Conservation (phyloP, 2,797 vertebrate genomes). For the Schizopygopsis pylzovi region DNA sequence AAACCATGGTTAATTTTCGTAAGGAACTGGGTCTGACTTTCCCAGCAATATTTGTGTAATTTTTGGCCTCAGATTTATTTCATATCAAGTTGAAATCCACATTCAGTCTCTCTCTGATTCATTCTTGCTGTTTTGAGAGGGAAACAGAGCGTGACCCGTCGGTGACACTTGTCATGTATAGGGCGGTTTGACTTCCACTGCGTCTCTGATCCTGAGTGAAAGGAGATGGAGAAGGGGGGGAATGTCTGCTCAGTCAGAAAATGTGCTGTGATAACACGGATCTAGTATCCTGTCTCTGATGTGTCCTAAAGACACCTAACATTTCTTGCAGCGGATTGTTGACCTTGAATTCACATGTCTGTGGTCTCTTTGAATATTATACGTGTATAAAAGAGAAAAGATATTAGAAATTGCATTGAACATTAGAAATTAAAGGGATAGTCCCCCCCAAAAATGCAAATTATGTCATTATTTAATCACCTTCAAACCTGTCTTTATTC, state of each 20-base stretch:
- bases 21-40: neutral
- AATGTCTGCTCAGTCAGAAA: conserved; percentile 49
- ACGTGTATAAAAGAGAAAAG: neutral
- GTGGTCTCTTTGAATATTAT: neutral
- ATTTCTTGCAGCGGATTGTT: neutral
- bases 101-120: neutral
- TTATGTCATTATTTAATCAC: neutral
- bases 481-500: neutral
- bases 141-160: neutral
- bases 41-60: neutral
- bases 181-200: conserved; percentile 20
- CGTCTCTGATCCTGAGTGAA: conserved; percentile 35
- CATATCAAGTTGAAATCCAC: neutral
- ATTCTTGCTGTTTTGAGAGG: neutral
- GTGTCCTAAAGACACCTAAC: conserved; percentile 23
- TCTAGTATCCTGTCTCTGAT: conserved; percentile 3
- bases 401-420: neutral
- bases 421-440: neutral
- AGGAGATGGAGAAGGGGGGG: conserved; percentile 25
- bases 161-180: conserved; percentile 22
- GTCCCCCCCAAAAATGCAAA: neutral
- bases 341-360: neutral
- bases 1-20: no score
- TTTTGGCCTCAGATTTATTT: neutral
- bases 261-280: conserved; percentile 39